Conservation (phyloP, 2,113 vertebrate genomes). For the Rhadina sibilatrix region DNA sequence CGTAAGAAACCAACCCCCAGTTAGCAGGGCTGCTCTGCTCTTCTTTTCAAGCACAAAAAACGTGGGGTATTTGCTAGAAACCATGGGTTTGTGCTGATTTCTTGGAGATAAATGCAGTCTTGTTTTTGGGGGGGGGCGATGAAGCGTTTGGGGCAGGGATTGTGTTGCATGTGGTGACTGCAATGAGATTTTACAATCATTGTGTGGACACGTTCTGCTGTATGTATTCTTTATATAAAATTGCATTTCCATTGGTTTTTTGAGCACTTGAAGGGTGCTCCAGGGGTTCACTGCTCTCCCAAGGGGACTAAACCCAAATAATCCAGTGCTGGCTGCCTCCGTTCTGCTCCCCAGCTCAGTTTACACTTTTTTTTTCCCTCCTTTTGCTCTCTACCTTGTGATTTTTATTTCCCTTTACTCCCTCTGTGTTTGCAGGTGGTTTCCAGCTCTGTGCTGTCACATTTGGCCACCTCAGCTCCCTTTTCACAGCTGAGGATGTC, state of each 20-base stretch:
- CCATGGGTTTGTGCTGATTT: neutral
- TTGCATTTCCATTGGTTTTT: neutral
- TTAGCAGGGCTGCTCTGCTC: neutral
- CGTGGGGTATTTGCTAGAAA: accelerated
- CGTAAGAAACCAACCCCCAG: neutral
- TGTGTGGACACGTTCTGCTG: neutral
- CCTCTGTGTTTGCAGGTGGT: neutral
- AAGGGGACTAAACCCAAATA: neutral
- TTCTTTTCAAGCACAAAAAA: neutral
- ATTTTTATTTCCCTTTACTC: neutral
- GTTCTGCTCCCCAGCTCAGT: neutral
- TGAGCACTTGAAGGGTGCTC: neutral
- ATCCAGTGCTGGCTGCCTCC: neutral
- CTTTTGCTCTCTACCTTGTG: neutral
- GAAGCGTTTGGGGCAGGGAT: neutral
- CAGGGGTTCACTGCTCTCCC: accelerated
- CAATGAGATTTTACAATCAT: neutral
- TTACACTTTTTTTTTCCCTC: neutral
- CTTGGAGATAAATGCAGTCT: neutral
- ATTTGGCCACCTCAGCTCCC: neutral
- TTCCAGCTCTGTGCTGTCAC: neutral
- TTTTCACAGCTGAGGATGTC: neutral
- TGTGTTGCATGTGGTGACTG: neutral
- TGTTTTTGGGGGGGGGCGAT: accelerated
- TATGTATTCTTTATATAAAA: neutral